Conservation (phyloP, 2,113 vertebrate species). For the Ophthalmolycus amberensis region DNA sequence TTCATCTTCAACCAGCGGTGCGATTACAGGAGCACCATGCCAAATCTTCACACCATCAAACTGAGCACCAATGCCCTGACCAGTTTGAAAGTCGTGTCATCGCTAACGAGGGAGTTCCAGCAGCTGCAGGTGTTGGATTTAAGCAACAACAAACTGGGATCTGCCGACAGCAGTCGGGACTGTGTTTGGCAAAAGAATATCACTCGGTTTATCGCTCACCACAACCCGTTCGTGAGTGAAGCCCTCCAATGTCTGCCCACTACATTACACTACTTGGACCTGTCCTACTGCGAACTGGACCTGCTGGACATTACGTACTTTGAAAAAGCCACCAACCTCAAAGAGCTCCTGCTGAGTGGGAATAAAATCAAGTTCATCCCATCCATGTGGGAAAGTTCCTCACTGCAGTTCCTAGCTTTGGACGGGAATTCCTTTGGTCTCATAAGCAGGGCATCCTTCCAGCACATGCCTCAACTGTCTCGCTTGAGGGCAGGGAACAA, state of each 20-base stretch:
- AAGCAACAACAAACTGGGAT: slow-evolving; percentile 82
- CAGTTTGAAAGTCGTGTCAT: slow-evolving; percentile 77
- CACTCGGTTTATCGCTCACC: slow-evolving; percentile 76
- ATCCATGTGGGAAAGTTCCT: slow-evolving; percentile 78
- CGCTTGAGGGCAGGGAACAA: slow-evolving; percentile 86
- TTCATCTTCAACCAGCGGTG: slow-evolving; percentile 84
- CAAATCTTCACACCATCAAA: slow-evolving; percentile 76
- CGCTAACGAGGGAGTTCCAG: slow-evolving; percentile 76
- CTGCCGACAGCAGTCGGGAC: slow-evolving; percentile 17
- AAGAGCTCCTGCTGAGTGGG: slow-evolving; percentile 81
- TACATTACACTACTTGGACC: slow-evolving; percentile 82
- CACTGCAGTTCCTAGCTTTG: slow-evolving; percentile 75
- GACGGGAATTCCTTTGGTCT: slow-evolving; percentile 89
- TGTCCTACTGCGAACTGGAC: slow-evolving; percentile 86
- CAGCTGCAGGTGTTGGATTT: slow-evolving; percentile 80
- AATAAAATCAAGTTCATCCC: slow-evolving; percentile 92
- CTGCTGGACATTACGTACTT: slow-evolving; percentile 85
- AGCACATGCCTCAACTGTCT: slow-evolving; percentile 79
- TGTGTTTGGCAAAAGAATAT: slow-evolving; percentile 84
- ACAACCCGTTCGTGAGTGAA: slow-evolving; percentile 75
- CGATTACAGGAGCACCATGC: slow-evolving; percentile 71
- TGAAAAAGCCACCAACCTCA: slow-evolving; percentile 71
- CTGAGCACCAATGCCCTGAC: slow-evolving; percentile 79
- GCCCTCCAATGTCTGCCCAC: slow-evolving; percentile 84
- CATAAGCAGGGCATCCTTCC: slow-evolving; percentile 83